These are phyloP conservation scores for Brenthis hecate DNA, from an alignment of 2,888 invertebrate species.

Conservation along the genomic window DNA sequence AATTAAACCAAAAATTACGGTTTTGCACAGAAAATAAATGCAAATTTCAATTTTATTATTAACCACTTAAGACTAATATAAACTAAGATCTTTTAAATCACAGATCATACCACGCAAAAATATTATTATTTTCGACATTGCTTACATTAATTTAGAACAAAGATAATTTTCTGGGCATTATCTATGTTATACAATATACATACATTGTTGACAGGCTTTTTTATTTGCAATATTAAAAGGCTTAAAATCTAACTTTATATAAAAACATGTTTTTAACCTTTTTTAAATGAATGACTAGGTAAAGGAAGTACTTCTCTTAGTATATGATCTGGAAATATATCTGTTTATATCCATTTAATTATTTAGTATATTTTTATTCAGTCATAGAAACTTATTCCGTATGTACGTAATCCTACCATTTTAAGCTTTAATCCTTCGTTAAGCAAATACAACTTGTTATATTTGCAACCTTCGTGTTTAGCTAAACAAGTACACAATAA, in stretches of 20 bases:
- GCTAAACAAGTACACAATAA: neutral
- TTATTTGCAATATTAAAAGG: too few species aligned
- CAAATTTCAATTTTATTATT: neutral
- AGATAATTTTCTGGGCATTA: neutral
- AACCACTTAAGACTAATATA: constrained; percentile 15
- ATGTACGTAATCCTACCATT: neutral
- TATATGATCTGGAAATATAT: too few species aligned
- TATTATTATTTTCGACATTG: constrained; percentile 5
- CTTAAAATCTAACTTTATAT: too few species aligned
- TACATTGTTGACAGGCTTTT: too few species aligned
- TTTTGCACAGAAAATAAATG: neutral
- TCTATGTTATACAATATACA: neutral
- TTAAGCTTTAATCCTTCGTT: too few species aligned
- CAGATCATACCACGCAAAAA: constrained; percentile 33
- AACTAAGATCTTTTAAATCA: constrained; percentile 30
- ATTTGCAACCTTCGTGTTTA: neutral
- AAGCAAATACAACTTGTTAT: neutral
- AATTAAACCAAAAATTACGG: too few species aligned
- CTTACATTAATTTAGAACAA: constrained; percentile 8
- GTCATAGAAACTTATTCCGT: neutral
- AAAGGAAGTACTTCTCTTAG: too few species aligned
- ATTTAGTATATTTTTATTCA: too few species aligned
- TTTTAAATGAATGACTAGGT: too few species aligned
- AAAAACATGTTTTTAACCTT: too few species aligned
- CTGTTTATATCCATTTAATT: too few species aligned